These are phyloP conservation scores for Polymixis lichenea DNA, from an alignment of 2,888 invertebrate genomes.

Conservation along the genomic window DNA sequence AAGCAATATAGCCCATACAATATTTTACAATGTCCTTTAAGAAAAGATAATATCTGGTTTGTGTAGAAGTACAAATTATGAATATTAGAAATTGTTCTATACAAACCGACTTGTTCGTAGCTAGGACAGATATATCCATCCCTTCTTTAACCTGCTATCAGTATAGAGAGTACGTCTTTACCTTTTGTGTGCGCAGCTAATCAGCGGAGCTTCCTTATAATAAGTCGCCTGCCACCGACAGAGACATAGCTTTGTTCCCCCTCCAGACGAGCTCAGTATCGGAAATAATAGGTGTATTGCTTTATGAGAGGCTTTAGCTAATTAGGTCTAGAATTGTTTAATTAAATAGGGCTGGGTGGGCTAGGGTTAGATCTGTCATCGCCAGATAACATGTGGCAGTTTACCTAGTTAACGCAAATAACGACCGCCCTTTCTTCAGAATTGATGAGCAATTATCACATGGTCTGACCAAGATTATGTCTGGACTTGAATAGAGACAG, in stretches of 20 bases:
- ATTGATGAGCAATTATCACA: background rate
- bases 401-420: background rate
- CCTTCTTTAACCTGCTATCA: background rate
- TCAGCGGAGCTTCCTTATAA: conserved; percentile 40
- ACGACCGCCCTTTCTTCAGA: background rate
- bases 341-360: background rate
- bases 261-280: conserved; percentile 35
- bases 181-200: conserved; percentile 35
- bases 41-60: background rate
- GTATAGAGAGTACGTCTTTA: background rate
- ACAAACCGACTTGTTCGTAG: background rate
- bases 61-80: background rate
- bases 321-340: conserved; percentile 12
- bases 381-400: background rate
- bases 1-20: background rate
- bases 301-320: conserved; percentile 12
- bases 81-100: background rate
- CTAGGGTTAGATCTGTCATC: conserved; percentile 1
- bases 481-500: too few species aligned
- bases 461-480: too few species aligned
- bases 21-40: background rate
- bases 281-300: conserved; percentile 39
- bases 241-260: conserved; percentile 38
- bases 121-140: background rate
- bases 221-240: conserved; percentile 56